A percentile compares a stretch with the other conserved stretches of the same genome.
These are phyloP conservation scores for Balaeniceps rex DNA, from an alignment of 2,113 vertebrate genomes.

Conservation along the genomic window DNA sequence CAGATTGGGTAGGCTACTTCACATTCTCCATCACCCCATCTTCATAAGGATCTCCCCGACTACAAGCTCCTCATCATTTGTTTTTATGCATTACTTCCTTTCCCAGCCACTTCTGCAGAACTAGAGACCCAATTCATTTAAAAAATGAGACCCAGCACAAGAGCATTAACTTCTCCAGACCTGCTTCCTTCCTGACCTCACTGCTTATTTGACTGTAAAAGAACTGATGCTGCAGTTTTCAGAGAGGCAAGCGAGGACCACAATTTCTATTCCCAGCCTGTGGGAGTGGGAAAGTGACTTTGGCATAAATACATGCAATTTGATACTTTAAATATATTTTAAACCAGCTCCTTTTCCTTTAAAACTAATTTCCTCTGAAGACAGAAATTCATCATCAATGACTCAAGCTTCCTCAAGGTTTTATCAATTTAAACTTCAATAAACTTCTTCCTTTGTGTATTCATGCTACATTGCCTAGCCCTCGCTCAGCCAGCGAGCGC, in stretches of 20 bases:
- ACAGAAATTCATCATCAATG: not conserved
- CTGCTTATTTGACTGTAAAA: slow-evolving; percentile 20
- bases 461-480: not conserved
- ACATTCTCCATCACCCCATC: not conserved
- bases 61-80: not conserved
- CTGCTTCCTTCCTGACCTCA: not conserved
- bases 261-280: slow-evolving; percentile 11
- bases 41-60: not conserved
- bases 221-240: slow-evolving; percentile 28
- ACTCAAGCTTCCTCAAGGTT: slow-evolving; percentile 10
- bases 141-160: not conserved
- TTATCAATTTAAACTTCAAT: slow-evolving; percentile 21
- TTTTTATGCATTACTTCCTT: slow-evolving; percentile 22
- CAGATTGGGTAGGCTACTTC: not conserved
- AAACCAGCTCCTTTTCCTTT: not conserved
- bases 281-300: slow-evolving; percentile 7
- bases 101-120: not conserved
- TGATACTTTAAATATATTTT: slow-evolving; percentile 20
- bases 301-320: not conserved
- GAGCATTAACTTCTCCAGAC: not conserved
- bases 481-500: not conserved
- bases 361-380: slow-evolving; percentile 9
- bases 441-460: not conserved
- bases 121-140: not conserved
- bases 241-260: not conserved